Conservation (phyloP, 2,113 vertebrate species). For the Vombatus ursinus region DNA sequence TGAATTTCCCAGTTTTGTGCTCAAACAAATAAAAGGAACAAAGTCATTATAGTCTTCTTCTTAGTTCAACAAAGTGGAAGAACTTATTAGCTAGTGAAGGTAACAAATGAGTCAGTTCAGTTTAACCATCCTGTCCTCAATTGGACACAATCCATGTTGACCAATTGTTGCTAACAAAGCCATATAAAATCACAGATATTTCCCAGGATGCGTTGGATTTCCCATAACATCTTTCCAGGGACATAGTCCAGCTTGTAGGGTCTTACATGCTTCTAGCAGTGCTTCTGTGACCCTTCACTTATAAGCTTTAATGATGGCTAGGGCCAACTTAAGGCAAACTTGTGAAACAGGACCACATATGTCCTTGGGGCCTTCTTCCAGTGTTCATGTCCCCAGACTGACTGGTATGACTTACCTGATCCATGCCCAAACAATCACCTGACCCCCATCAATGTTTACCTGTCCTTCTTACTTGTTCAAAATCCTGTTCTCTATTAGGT, state of each 20-base stretch:
- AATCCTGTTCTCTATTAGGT: conserved; percentile 22
- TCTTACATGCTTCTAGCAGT: background rate
- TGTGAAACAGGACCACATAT: background rate
- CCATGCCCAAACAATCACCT: background rate
- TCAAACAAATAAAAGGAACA: background rate
- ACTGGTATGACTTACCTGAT: background rate
- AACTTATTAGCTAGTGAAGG: background rate
- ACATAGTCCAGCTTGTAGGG: background rate
- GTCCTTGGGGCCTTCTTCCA: background rate
- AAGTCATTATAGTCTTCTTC: background rate
- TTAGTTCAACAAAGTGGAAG: conserved; percentile 20
- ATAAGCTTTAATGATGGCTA: background rate
- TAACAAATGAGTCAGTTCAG: background rate
- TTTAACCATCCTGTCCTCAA: background rate
- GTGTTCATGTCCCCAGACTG: background rate
- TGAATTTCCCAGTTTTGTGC: background rate
- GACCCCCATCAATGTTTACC: background rate
- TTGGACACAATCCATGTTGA: background rate
- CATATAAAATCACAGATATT: background rate
- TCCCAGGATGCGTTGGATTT: background rate
- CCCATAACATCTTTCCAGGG: background rate
- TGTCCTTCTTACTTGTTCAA: background rate
- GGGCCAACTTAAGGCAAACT: background rate
- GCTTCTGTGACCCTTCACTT: background rate
- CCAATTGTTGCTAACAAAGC: background rate